Conservation (phyloP, 2,113 vertebrate species). For the sheep (Ovis aries) region ARS-UI_Ramb_v3.0 NC_056067.1:15617001-15617500, state of each 20-base stretch:
- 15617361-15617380: neutral
- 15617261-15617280: neutral
- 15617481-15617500: neutral
- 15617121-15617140: constrained; percentile 91
- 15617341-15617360: neutral
- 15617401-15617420: neutral
- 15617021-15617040: neutral
- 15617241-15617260: neutral
- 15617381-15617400: neutral
- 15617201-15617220: constrained; percentile 93
- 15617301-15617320: neutral
- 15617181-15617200: constrained; percentile 89
- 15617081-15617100: constrained; percentile 96
- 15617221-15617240: constrained; percentile 81
- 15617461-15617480: neutral
- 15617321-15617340: neutral
- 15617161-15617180: constrained; percentile 85
- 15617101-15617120: constrained; percentile 97
- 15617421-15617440: neutral
- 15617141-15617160: constrained; percentile 89
- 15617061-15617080: constrained; percentile 94
- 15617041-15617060: constrained; percentile 64
- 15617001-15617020: neutral
- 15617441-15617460: neutral
- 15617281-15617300: neutral